These are phyloP conservation scores for Etheostoma spectabile DNA, from an alignment of 2,113 vertebrate species.

Conservation along the genomic window DNA sequence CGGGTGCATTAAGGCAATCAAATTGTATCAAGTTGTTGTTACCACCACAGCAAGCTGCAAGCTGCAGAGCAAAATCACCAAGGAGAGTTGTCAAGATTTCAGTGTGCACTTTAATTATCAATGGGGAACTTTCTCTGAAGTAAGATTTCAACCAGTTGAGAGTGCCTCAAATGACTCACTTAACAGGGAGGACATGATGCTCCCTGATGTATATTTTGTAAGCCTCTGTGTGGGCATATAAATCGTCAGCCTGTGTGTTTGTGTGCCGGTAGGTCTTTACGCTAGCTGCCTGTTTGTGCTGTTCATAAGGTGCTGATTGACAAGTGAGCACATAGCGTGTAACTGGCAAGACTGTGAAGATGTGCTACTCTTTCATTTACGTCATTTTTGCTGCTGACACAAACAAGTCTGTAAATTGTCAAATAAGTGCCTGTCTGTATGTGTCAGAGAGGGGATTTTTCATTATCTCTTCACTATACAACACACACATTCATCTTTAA, in stretches of 20 bases:
- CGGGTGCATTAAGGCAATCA: slow-evolving; percentile 25
- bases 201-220: slow-evolving; percentile 62
- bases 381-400: slow-evolving; percentile 41
- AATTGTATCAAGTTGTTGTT: slow-evolving; percentile 44
- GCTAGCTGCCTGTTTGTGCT: slow-evolving; percentile 38
- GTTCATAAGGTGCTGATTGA: slow-evolving; percentile 58
- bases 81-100: slow-evolving; percentile 45
- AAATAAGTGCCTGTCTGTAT: slow-evolving; percentile 36
- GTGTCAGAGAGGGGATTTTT: slow-evolving; percentile 41
- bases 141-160: slow-evolving; percentile 42
- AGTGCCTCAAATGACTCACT: slow-evolving; percentile 49
- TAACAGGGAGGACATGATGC: slow-evolving; percentile 41
- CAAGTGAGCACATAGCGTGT: slow-evolving; percentile 47
- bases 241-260: slow-evolving; percentile 34
- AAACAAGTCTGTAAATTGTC: slow-evolving; percentile 36
- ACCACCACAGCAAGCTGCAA: slow-evolving; percentile 25
- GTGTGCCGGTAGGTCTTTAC: slow-evolving; percentile 30
- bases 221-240: slow-evolving; percentile 44
- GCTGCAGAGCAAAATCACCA: slow-evolving; percentile 41
- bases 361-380: slow-evolving; percentile 32
- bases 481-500: slow-evolving; percentile 14
- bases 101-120: slow-evolving; percentile 64
- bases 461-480: slow-evolving; percentile 5
- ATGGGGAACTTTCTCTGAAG: slow-evolving; percentile 49
- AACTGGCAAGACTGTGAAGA: slow-evolving; percentile 50